Base-by-base conservation (phyloP, 2,113 vertebrate species). In the Heloderma charlesbogerti region DNA sequence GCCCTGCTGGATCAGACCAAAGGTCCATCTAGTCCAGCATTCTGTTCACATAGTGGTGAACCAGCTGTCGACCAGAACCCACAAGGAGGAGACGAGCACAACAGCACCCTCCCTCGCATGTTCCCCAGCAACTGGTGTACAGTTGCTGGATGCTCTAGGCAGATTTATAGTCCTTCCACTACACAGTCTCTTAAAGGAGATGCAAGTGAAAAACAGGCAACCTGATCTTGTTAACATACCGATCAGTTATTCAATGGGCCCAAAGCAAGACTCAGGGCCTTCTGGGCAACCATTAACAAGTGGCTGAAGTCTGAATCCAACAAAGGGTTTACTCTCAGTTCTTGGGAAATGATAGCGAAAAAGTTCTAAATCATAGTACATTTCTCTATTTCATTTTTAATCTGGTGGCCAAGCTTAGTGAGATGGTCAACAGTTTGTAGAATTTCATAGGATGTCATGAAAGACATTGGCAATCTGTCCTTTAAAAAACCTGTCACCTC, bases 361-460 rank as follows among this genome's bases (percentile, higher is more conserved):
- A n/a, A 0, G 29, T 69, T 91, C 85, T 75, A 85, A 34, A 77
- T 75, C 20, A 40, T 13, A 37, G 27, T 6, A n/a, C 84, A 16
- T 60, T 57, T 86, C 18, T 25, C 63, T 87, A 0, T 10, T 45
- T 80, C 89, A 4, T 80, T 90, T 85, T 66, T 72, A 48, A 92
- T 91, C 54, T 51, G 93, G 60, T 80, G 34, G 1, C 31, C 40
- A 92, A 90, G 75, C 29, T 1, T 37, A 88, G 71, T 57, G 66
- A 66, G 60, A 29, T 45, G 90, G 63, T 74, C 13, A 79, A 0
- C 2, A 54, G 34, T 15, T 51, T 90, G 31, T 29, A 86, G 75
- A 82, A 95, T 85, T 92, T 66, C 31, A 40, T 60, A n/a, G 3
- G 86, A 78, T 1, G 0, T 0, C 43, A 82, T 0, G 0, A 54